Conservation (phyloP, 2,888 invertebrate species). For the Agrochola litura region DNA sequence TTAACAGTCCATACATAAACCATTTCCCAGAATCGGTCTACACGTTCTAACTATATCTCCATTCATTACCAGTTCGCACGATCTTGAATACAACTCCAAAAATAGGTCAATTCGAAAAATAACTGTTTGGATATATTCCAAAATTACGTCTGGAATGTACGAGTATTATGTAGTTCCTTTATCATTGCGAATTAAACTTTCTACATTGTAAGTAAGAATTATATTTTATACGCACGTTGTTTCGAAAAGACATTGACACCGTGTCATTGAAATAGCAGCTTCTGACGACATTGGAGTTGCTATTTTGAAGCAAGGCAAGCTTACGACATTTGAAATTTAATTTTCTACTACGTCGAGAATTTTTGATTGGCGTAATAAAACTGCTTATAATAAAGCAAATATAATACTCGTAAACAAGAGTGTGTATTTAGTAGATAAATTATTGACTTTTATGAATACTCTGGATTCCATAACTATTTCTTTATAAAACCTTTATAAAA, state of each 20-base stretch:
- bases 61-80: slow-evolving; percentile 62
- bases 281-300: slow-evolving; percentile 34
- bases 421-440: not conserved
- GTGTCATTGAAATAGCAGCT: slow-evolving; percentile 44
- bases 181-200: slow-evolving; percentile 30
- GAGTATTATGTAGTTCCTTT: slow-evolving; percentile 40
- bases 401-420: not conserved
- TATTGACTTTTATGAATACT: not conserved
- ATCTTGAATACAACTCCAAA: slow-evolving; percentile 72
- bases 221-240: slow-evolving; percentile 12
- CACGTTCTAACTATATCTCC: slow-evolving; percentile 63
- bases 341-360: slow-evolving; percentile 21
- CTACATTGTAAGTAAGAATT: slow-evolving; percentile 13
- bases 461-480: not conserved
- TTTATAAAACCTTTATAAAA: not conserved
- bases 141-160: slow-evolving; percentile 68
- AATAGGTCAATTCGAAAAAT: slow-evolving; percentile 76
- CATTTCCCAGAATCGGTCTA: slow-evolving; percentile 49
- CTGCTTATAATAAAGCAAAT: not conserved
- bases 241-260: slow-evolving; percentile 54
- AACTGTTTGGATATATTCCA: slow-evolving; percentile 76
- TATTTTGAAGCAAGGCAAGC: slow-evolving; percentile 57
- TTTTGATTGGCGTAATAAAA: not conserved
- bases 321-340: slow-evolving; percentile 22
- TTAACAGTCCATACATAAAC: slow-evolving; percentile 14